Percentiles rank a stretch among this genome's conserved stretches.
These are phyloP conservation scores for Psittacara wagleri DNA, from an alignment of 2,113 vertebrate genomes.

Conservation along the genomic window DNA sequence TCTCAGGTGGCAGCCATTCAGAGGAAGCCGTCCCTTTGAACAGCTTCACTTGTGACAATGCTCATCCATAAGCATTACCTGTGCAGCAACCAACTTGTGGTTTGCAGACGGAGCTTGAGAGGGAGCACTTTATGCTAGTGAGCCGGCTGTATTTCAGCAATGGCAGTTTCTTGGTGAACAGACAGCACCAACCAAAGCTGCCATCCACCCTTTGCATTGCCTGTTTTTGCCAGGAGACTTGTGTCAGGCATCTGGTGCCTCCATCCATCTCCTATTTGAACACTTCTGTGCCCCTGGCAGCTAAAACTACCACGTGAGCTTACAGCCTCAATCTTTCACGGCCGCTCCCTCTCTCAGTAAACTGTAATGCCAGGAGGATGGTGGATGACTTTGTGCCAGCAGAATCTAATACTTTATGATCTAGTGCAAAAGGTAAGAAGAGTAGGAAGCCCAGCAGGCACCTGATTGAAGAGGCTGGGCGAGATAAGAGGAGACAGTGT, in stretches of 20 bases:
- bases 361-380: background rate
- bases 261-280: background rate
- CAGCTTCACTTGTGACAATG: fast-evolving
- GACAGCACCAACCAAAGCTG: background rate
- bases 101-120: background rate
- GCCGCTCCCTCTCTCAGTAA: background rate
- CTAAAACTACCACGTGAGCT: background rate
- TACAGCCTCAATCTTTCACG: fast-evolving
- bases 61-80: fast-evolving
- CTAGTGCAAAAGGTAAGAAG: conserved; percentile 8
- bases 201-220: background rate
- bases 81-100: fast-evolving
- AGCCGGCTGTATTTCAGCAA: background rate
- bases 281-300: background rate
- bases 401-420: background rate
- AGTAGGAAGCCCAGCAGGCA: conserved; percentile 33
- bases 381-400: background rate
- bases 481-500: background rate
- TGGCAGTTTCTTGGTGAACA: background rate
- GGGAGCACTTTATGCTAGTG: background rate
- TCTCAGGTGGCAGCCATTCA: background rate
- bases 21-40: background rate
- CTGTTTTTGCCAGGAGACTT: background rate
- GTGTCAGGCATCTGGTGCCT: background rate
- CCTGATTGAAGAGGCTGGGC: conserved; percentile 45